Evolutionary conservation across 1,140 invertebrate genomes (phyloP).

Genomic region (Aleiodes sp.): DNA sequence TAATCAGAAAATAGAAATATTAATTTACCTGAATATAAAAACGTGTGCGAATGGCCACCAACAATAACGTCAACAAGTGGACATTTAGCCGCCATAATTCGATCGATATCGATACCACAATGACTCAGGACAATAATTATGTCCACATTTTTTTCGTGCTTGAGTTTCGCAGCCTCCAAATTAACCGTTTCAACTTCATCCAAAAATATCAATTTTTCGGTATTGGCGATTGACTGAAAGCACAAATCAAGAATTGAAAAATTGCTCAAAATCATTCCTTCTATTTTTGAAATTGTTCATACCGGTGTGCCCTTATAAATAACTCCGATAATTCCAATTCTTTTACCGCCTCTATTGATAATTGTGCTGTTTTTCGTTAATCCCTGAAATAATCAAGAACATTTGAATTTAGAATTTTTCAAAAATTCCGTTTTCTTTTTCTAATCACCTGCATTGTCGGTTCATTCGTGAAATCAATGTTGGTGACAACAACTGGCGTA

Average conservation of each 20-base stretch:
- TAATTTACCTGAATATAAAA: conserved; percentile 73
- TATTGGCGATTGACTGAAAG: conserved; percentile 64
- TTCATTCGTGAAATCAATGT: conserved; percentile 78
- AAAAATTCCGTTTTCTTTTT: background rate
- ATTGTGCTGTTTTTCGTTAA: conserved; percentile 72
- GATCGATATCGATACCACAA: conserved; percentile 77
- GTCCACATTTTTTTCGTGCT: conserved; percentile 69
- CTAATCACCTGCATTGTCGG: conserved; percentile 69
- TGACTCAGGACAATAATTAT: conserved; percentile 86
- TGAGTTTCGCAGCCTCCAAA: conserved; percentile 71
- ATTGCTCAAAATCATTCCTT: background rate
- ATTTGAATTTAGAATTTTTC: conserved; percentile 16
- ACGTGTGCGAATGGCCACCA: conserved; percentile 87
- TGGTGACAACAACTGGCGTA: conserved; percentile 77
- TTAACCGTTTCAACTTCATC: conserved; percentile 75
- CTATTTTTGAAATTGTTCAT: conserved; percentile 52
- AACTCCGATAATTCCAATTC: conserved; percentile 86
- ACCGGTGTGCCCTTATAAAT: conserved; percentile 76
- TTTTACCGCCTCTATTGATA: conserved; percentile 68
- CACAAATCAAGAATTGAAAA: background rate
- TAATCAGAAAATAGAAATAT: too few species aligned
- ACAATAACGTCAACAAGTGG: conserved; percentile 82
- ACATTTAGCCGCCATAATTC: conserved; percentile 73
- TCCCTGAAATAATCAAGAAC: conserved; percentile 52
- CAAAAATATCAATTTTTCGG: conserved; percentile 71